Base-by-base conservation (phyloP, 2,113 vertebrate genomes). In the Tupaia chinensis region DNA sequence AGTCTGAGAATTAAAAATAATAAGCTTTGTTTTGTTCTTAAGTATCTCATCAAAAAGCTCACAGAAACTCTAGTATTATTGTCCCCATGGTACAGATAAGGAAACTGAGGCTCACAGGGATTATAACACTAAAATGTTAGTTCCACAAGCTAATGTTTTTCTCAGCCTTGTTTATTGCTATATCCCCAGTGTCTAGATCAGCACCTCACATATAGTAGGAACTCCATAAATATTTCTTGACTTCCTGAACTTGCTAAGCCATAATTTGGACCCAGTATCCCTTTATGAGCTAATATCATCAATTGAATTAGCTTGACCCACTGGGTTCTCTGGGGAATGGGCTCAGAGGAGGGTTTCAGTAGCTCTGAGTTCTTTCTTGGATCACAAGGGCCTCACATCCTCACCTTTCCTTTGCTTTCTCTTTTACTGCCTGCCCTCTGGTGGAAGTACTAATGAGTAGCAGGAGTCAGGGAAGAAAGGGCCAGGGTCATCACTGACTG, bases 361-460 rank as follows among this genome's bases (percentile, higher is more conserved):
- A 32, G 27, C 76, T 91, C 32, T 14, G 44, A 81, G 76, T 79
- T 83, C 34, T 87, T 74, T 19, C 2, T 85, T 23, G 70, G 32
- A 58, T 69, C 61, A 20, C 53, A 53, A 65, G 61, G 34, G 69
- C n/a, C 82, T 95, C 27, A 53, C 15, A 27, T 53, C 56, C 68
- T 44, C 25, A 68, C 34, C 23, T 95, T 60, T 82, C 56, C 25
- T 83, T 95, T 88, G 34, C 77, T 94, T 97, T 97, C 65, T 89
- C 87, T 97, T 97, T 91, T 79, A 73, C 60, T 53, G 76, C 63
- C 95, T 96, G 97, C 96, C 95, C 97, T 95, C 97, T 98, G 83
- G 87, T 97, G 95, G 95, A 95, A 1, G 23, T 84, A 91, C 70
- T 76, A n/a, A 80, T 9, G 54, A 94, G 94, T 69, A 90, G 76